Evolutionary conservation across 2,797 vertebrate genomes (phyloP).

Genomic region (Alfaro cultratus): DNA sequence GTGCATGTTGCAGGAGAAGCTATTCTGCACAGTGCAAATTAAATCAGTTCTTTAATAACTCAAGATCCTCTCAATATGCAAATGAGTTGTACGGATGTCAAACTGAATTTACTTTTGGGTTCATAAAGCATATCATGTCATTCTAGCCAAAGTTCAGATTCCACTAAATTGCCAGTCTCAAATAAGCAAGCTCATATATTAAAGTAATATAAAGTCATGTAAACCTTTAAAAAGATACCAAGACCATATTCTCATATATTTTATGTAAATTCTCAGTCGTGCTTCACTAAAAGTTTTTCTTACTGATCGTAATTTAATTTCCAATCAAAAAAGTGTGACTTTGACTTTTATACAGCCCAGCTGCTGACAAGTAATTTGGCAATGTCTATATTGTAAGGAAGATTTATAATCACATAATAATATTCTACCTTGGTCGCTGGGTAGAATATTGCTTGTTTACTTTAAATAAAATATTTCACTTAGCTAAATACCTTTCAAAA

Average conservation of each 20-base stretch:
- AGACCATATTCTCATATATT: neutral
- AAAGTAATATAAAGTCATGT: neutral
- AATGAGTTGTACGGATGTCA: conserved; percentile 23
- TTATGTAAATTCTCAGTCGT: neutral
- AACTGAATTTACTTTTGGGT: conserved; percentile 19
- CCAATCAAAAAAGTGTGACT: neutral
- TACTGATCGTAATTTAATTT: neutral
- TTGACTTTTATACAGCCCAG: neutral
- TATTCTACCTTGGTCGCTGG: neutral
- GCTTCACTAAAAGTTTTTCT: neutral
- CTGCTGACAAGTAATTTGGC: neutral
- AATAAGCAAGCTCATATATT: neutral
- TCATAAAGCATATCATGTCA: conserved; percentile 13
- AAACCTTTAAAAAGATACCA: neutral
- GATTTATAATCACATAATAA: neutral
- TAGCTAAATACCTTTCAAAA: neutral
- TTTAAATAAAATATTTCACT: neutral
- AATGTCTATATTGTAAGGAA: neutral
- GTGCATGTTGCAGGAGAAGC: conserved; percentile 8
- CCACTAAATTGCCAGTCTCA: neutral
- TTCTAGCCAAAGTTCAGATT: conserved; percentile 7
- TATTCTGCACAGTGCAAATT: conserved; percentile 30
- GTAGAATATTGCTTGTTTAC: neutral
- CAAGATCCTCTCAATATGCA: conserved; percentile 22
- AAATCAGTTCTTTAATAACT: conserved; percentile 35